Conservation (phyloP, 2,888 invertebrate genomes). For the Brenthis daphne region DNA sequence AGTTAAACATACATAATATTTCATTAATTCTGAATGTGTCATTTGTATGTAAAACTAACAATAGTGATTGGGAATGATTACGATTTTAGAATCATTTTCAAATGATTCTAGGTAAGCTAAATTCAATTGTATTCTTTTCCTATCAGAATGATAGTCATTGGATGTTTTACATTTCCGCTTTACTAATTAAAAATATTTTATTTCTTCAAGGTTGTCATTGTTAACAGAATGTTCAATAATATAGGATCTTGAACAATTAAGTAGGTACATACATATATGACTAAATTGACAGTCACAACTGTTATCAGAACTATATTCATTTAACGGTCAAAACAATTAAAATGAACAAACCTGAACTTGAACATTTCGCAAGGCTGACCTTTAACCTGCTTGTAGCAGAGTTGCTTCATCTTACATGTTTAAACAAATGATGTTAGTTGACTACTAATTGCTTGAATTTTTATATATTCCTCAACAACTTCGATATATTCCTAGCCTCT, state of each 20-base stretch:
- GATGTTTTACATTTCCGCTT: no score
- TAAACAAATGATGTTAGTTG: background rate
- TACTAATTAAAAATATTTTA: no score
- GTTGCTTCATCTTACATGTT: background rate
- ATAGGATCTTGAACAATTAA: background rate
- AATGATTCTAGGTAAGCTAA: no score
- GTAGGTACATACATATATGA: background rate
- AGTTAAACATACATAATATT: background rate
- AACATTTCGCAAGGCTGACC: slow-evolving; percentile 4
- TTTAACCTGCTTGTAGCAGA: background rate
- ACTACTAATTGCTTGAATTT: background rate
- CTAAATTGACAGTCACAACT: slow-evolving; percentile 14
- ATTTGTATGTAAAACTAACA: background rate
- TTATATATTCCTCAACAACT: background rate
- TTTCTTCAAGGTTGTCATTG: background rate
- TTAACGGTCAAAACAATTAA: slow-evolving; percentile 21
- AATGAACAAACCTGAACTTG: slow-evolving; percentile 10
- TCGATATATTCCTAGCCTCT: background rate
- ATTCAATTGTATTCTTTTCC: no score
- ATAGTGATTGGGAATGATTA: no score
- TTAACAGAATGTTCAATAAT: slow-evolving; percentile 3
- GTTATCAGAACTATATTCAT: slow-evolving; percentile 6
- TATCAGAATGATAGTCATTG: no score
- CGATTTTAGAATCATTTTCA: no score
- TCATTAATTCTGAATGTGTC: background rate